A percentile compares a stretch with the other conserved stretches of the same genome.
phyloP scores from a whole-genome alignment of 2,888 invertebrate species.

The Aradus depressus region DNA sequence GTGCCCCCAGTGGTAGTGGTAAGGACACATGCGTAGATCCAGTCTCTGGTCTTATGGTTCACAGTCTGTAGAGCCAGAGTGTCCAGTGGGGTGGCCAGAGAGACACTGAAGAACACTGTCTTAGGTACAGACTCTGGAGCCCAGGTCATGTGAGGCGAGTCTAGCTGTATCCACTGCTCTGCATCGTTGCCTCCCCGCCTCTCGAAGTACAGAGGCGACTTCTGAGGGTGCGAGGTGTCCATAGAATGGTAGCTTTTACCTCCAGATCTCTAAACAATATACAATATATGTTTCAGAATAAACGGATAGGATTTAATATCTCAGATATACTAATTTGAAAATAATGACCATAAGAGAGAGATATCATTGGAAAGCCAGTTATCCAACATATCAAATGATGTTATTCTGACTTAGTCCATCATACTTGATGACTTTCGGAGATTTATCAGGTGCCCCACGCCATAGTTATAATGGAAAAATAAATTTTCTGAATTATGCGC shows the following conservation, averaged over 20 bases:
- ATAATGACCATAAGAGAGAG: no score
- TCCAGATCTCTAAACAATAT: conserved; percentile 35
- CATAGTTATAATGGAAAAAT: no score
- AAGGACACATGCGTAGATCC: conserved; percentile 50
- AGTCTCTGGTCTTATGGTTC: conserved; percentile 57
- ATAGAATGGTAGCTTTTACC: conserved; percentile 38
- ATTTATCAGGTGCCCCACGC: no score
- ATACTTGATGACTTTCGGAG: no score
- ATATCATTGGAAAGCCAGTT: no score
- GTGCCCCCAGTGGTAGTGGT: conserved; percentile 14
- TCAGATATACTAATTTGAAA: not conserved
- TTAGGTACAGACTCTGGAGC: conserved; percentile 34
- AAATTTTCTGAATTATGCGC: no score
- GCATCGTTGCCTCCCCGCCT: conserved; percentile 28
- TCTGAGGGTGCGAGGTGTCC: conserved; percentile 32
- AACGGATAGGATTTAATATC: not conserved
- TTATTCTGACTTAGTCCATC: no score
- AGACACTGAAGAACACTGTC: no score
- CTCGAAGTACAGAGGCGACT: conserved; percentile 35
- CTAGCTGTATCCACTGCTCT: conserved; percentile 44
- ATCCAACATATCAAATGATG: no score
- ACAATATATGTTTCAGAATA: not conserved
- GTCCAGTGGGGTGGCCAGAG: conserved; percentile 45
- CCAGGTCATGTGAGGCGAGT: conserved; percentile 39
- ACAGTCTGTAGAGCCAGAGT: conserved; percentile 54